Base-by-base conservation (phyloP, 2,888 invertebrate genomes). In the Polietes domitor region DNA sequence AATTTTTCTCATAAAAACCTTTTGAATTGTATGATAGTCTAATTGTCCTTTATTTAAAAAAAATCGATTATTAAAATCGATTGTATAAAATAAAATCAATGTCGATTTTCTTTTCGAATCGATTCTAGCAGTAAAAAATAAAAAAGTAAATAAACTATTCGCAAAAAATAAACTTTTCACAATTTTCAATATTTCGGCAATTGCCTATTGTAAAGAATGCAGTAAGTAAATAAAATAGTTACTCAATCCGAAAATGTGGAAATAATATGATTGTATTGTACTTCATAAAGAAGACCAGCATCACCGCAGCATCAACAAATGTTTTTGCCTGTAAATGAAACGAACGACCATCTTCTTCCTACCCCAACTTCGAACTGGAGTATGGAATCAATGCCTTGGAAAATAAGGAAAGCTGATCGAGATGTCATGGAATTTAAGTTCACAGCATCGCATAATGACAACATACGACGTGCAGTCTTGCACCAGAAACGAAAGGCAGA, bases 361-460 rank as follows among this genome's bases (percentile, higher is more conserved):
- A 84, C 86, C 21, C 89, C 89, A 28, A 80, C 88, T 21, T 80
- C 85, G 68, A 81, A 82, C 55, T 94, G 94, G 94, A 94, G 93
- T 86, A 91, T 93, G 5, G 93, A 94, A 80, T 92, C 92, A 10
- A 89, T 94, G 86, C 90, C 94, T 0, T 94, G 94, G 94, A 88
- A 89, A 86, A 83, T 90, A 61, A 89, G 88, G 21, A 93, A 94
- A 12, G 89, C 93, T 87, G 88, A 89, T 92, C 93, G 82, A 92
- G 87, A 88, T 47, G 87, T 93, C 89, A 88, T 90, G 91, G 86
- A 91, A 89, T n/a, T n/a, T n/a, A n/a, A n/a, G n/a, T 86, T 89
- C 82, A 83, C 81, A 10, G 86, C 85, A 37, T 12, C 7, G 9
- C 37, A 37, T n/a, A 83, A 80, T 73, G n/a, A 82, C 58, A 80